Evolutionary conservation across 2,797 vertebrate species (phyloP).

Genomic region (Meriones psammophilus): DNA sequence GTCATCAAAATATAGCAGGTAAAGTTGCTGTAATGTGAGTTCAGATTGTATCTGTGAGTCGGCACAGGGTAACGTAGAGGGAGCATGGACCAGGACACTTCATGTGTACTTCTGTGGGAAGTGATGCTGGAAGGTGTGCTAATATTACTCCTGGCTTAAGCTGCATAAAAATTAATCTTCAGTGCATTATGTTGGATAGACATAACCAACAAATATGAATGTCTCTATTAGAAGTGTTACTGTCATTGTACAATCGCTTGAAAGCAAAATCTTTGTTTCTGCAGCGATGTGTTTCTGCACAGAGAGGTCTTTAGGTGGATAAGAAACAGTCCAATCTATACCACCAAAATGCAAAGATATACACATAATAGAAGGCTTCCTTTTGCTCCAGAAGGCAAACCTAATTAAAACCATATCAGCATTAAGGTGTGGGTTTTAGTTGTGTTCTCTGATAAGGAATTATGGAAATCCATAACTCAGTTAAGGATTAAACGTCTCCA

Average conservation of each 20-base stretch:
- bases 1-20: slow-evolving; percentile 2
- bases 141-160: slow-evolving; percentile 32
- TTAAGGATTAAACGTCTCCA: slow-evolving; percentile 60
- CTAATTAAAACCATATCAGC: slow-evolving; percentile 52
- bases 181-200: slow-evolving; percentile 59
- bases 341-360: slow-evolving; percentile 55
- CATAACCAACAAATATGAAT: slow-evolving; percentile 21
- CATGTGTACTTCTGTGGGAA: slow-evolving; percentile 31
- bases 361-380: neutral
- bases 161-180: slow-evolving; percentile 62
- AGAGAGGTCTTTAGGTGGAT: slow-evolving; percentile 7
- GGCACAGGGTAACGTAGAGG: neutral
- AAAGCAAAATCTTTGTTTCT: slow-evolving; percentile 70
- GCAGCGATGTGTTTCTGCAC: neutral
- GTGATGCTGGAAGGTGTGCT: slow-evolving; percentile 46
- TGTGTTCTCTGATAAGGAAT: slow-evolving; percentile 31
- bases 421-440: neutral
- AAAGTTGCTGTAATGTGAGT: neutral
- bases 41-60: slow-evolving; percentile 24
- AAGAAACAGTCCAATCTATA: slow-evolving; percentile 24
- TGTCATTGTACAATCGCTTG: slow-evolving; percentile 22
- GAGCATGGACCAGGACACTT: neutral
- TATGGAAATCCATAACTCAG: slow-evolving; percentile 20
- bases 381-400: neutral
- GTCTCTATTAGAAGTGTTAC: slow-evolving; percentile 7